These are phyloP conservation scores for Agrochola circellaris DNA, from an alignment of 2,888 invertebrate genomes.

Conservation along the genomic window DNA sequence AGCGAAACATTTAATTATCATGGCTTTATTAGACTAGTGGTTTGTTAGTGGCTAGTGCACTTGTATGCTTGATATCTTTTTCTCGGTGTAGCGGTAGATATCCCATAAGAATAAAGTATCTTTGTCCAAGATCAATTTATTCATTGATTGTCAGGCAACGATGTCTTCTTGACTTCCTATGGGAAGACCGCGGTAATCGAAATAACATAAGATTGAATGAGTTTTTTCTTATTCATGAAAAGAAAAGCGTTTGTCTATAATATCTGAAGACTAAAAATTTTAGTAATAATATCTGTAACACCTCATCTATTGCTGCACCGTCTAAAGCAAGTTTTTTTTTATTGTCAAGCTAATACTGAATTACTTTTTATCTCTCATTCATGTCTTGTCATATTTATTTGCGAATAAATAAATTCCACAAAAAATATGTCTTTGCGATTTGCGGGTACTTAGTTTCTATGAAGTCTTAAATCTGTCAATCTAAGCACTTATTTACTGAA, in stretches of 20 bases:
- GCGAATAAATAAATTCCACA: conserved; percentile 1
- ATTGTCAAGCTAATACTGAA: neutral
- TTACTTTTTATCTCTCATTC: neutral
- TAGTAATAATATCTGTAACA: neutral
- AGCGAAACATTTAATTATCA: conserved; percentile 62
- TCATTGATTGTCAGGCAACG: neutral
- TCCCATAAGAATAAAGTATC: no score
- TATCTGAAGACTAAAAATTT: neutral
- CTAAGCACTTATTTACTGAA: conserved; percentile 44
- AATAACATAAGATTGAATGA: neutral
- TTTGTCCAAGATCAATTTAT: neutral
- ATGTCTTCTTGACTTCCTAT: no score
- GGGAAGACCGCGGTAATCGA: neutral
- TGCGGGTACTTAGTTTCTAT: conserved; percentile 27
- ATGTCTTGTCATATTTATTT: conserved; percentile 4
- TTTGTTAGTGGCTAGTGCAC: conserved; percentile 24
- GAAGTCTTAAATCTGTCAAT: conserved; percentile 56
- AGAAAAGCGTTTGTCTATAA: neutral
- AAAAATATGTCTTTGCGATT: conserved; percentile 31
- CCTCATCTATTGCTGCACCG: neutral
- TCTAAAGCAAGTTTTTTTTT: neutral
- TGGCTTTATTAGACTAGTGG: conserved; percentile 36
- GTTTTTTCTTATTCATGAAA: no score
- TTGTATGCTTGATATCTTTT: conserved; percentile 28
- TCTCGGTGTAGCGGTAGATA: neutral